Base-by-base conservation (phyloP, 2,888 invertebrate species). In the Tigriopus californicus region DNA sequence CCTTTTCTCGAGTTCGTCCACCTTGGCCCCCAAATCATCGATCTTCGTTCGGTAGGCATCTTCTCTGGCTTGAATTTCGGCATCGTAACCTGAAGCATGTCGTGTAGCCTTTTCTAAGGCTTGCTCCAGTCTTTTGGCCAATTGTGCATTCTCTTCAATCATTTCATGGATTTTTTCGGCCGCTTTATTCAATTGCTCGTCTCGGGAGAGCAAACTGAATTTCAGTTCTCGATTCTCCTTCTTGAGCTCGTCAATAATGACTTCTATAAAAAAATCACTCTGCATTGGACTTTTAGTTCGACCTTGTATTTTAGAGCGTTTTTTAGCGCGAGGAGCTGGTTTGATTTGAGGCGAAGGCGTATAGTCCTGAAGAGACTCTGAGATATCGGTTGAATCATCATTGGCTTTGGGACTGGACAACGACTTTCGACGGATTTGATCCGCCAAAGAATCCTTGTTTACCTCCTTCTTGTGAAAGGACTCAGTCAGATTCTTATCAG, bases 211-310 rank as follows among this genome's bases (percentile, higher is more conserved):
- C 22, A 49, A 49, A 11, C 20, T 22, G 22, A 49, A 49, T 49
- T 49, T 49, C 49, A 49, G 20, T 5, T 49, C 49, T 12, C 22
- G 15, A 22, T 49, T 49, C 22, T 49, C 49, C 49, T 49, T 49
- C 22, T 49, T 49, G 4, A 49, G 22, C 11, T 49, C 49, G 6
- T 49, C 49, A 20, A 49, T 49, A 22, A 49, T 49, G 22, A 49
- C 22, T 15, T 49, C 49, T 13, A 22, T 22, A 22, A 49, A 49
- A 5, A 11, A 18, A 20, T 49, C 49, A 10, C n/a, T n/a, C n/a
- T n/a, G n/a, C n/a, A n/a, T n/a, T n/a, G n/a, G n/a, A n/a, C n/a
- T n/a, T n/a, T n/a, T n/a, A n/a, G n/a, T n/a, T n/a, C n/a, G n/a
- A n/a, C n/a, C n/a, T n/a, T n/a, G n/a, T n/a, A n/a, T n/a, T n/a